Base-by-base conservation (phyloP, 2,888 invertebrate genomes). In the Aspidapion aeneum region DNA sequence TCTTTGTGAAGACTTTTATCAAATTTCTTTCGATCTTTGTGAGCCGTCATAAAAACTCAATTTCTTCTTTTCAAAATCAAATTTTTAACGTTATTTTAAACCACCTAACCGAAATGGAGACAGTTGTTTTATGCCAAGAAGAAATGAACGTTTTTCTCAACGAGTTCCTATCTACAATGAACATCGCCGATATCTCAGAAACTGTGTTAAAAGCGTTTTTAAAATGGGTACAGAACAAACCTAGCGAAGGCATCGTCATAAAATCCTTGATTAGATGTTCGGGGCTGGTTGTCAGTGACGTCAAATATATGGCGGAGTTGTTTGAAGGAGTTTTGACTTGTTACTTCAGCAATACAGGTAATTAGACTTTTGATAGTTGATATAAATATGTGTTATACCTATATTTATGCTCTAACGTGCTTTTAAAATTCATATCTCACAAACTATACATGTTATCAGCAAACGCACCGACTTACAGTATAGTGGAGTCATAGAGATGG, bases 1-100 rank as follows among this genome's bases (percentile, higher is more conserved):
- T 85, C 72, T 89, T 83, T 69, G 81, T 88, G 18, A 83, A 86
- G 66, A 84, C 85, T 54, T 82, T 83, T 58, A 82, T 86, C 0
- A 86, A 87, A 74, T 76, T 88, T 61, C 74, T 89, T 49, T 79
- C 84, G 1, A 83, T 83, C 16, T 84, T 82, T 67, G 79, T 83
- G 2, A 84, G 82, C 55, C 78, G 83, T 55, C 79, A 85, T 71
- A 86, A 86, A 73, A 76, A 80, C 48, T 72, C 82, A 50, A 73
- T 85, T 1, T 77, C 81, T 1, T 78, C 80, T 9, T 83, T 83
- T 71, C 79, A 80, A 57, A 80, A 79, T 67, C 82, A 82, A 61
- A 81, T 86, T 58, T 79, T 78, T 21, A 74, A 72, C 62, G 78
- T 84, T 18, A 78, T 66, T 65, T 78, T 80, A 5, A 77, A 77